phyloP scores from a whole-genome alignment of 2,113 vertebrate species.

The Artemisiospiza belli region DNA sequence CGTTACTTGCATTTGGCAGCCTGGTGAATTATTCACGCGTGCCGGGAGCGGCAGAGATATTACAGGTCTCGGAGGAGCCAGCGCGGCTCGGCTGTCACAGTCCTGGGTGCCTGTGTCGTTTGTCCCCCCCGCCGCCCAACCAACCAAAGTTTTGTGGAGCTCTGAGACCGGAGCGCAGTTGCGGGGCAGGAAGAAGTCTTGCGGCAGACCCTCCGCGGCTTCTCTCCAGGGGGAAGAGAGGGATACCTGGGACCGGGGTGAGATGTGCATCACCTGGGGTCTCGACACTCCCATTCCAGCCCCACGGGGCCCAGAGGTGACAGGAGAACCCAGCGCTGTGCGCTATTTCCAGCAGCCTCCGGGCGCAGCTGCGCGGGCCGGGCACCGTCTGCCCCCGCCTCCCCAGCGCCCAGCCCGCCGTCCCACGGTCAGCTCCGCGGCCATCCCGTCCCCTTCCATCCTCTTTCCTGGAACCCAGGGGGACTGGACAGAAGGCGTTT shows the following conservation, averaged over 20 bases:
- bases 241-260: not conserved
- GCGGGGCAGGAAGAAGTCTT: rapidly evolving
- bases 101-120: not conserved
- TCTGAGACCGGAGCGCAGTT: not conserved
- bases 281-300: not conserved
- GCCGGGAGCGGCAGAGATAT: constrained; percentile 62
- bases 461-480: not conserved
- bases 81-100: not conserved
- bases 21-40: constrained; percentile 73
- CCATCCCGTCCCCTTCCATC: not conserved
- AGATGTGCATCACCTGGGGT: not conserved
- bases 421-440: not conserved
- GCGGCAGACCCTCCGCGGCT: rapidly evolving
- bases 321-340: not conserved
- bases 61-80: constrained; percentile 46
- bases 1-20: constrained; percentile 66
- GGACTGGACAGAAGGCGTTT: not conserved
- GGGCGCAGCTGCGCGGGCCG: not conserved
- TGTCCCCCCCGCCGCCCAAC: not conserved
- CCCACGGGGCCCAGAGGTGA: not conserved
- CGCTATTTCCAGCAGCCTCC: not conserved
- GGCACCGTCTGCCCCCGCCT: not conserved
- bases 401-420: not conserved
- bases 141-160: not conserved
- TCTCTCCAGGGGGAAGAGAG: rapidly evolving